phyloP scores from a whole-genome alignment of 2,113 vertebrate genomes.

The Hypanus sabinus region DNA sequence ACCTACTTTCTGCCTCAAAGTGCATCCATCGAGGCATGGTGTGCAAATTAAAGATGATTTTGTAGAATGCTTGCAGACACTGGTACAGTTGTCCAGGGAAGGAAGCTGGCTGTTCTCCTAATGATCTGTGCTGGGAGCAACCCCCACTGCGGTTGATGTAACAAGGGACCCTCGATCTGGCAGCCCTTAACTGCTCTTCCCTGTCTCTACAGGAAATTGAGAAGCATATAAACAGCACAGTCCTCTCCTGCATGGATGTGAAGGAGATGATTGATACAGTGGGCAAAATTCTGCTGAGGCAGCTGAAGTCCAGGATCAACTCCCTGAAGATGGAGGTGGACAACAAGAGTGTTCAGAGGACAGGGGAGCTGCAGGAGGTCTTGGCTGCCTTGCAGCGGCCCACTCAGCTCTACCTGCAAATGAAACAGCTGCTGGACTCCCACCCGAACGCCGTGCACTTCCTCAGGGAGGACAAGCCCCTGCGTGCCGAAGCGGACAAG shows the following conservation, averaged over 20 bases:
- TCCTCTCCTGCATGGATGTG: not conserved
- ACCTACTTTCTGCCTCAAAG: not conserved
- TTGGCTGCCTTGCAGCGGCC: not conserved
- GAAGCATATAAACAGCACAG: not conserved
- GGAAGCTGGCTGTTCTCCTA: not conserved
- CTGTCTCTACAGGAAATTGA: not conserved
- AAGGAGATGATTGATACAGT: not conserved
- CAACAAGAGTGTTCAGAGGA: not conserved
- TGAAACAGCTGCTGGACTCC: not conserved
- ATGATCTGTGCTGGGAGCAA: not conserved
- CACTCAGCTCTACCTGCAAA: constrained; percentile 28
- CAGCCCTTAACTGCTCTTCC: not conserved
- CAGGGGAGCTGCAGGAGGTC: not conserved
- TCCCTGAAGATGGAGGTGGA: not conserved
- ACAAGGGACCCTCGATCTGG: no score
- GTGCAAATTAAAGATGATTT: not conserved
- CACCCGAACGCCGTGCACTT: not conserved
- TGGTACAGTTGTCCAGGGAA: not conserved
- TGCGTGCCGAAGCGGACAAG: not conserved
- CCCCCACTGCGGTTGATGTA: not conserved
- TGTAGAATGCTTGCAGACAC: not conserved
- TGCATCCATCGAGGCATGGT: not conserved
- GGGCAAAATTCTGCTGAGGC: not conserved
- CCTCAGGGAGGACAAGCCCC: not conserved
- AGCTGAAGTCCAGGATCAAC: not conserved